These are phyloP conservation scores for Heliocidaris tuberculata DNA, from an alignment of 35 echinoderm and acorn worm genomes.

Conservation along the genomic window DNA sequence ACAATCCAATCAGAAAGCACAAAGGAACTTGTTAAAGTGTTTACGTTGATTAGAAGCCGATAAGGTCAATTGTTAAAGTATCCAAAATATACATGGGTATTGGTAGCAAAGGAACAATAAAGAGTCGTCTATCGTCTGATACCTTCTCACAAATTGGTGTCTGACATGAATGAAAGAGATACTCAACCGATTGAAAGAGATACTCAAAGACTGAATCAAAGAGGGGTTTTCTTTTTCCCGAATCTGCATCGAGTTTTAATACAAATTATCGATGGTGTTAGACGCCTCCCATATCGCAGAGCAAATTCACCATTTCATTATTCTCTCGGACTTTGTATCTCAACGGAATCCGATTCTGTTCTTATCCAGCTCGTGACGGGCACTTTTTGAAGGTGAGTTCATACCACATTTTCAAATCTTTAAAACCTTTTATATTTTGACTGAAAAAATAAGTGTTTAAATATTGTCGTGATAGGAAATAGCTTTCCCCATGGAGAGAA, in stretches of 20 bases:
- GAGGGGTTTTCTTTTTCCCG: neutral
- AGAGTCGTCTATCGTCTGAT: neutral
- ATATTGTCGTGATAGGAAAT: too few species aligned
- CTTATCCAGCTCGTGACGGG: too few species aligned
- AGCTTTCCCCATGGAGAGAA: too few species aligned
- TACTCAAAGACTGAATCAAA: neutral
- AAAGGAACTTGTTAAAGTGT: neutral
- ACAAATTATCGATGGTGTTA: too few species aligned
- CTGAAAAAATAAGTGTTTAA: too few species aligned
- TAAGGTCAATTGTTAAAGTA: neutral
- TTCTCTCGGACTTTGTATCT: too few species aligned
- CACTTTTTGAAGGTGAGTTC: too few species aligned
- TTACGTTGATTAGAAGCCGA: neutral
- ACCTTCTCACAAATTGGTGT: neutral
- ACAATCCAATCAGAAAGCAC: neutral
- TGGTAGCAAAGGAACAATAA: neutral
- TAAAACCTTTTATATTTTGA: too few species aligned
- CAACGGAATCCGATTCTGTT: too few species aligned
- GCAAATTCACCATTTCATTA: too few species aligned
- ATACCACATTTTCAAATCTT: too few species aligned
- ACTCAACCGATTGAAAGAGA: neutral
- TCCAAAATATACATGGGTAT: neutral
- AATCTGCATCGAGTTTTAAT: neutral
- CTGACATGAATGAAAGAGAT: neutral
- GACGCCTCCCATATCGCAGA: too few species aligned